A percentile compares a stretch with the other conserved stretches of the same genome.
Conservation (phyloP, 2,113 vertebrate species). For the Clarias gariepinus region DNA sequence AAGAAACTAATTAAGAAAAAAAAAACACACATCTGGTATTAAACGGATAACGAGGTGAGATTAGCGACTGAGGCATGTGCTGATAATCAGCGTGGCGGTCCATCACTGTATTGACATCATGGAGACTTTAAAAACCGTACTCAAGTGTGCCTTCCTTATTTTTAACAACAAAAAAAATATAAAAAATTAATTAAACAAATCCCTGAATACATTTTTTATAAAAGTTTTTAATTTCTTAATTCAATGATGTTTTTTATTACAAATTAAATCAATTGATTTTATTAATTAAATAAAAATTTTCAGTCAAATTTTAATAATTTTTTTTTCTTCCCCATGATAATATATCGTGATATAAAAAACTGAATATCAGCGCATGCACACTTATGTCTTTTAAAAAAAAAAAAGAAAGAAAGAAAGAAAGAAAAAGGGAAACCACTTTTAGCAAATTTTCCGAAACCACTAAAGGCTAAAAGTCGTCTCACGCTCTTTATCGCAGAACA, state of each 20-base stretch:
- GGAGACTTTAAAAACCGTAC: background rate
- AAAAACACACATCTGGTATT: constrained; percentile 6
- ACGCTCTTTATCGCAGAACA: constrained; percentile 56
- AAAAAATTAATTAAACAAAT: background rate
- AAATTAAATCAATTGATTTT: background rate
- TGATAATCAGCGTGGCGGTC: background rate
- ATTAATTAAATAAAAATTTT: background rate
- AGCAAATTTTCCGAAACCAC: constrained; percentile 56
- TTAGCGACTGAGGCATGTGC: constrained; percentile 31
- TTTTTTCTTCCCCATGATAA: background rate
- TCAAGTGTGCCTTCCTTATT: constrained; percentile 5
- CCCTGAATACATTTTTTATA: background rate
- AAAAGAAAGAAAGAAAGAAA: background rate
- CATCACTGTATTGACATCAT: background rate
- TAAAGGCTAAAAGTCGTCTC: constrained; percentile 54
- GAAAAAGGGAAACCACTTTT: constrained; percentile 69
- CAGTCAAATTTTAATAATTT: background rate
- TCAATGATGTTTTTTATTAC: background rate
- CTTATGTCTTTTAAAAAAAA: background rate
- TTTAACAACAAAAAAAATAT: background rate
- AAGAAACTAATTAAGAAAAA: background rate
- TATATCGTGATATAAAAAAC: background rate
- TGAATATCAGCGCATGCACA: constrained; percentile 3
- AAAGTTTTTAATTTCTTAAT: background rate
- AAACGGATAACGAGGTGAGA: constrained; percentile 25